phyloP scores from a whole-genome alignment of 1,140 invertebrate genomes.

The Pseudomyrmex sp. region DNA sequence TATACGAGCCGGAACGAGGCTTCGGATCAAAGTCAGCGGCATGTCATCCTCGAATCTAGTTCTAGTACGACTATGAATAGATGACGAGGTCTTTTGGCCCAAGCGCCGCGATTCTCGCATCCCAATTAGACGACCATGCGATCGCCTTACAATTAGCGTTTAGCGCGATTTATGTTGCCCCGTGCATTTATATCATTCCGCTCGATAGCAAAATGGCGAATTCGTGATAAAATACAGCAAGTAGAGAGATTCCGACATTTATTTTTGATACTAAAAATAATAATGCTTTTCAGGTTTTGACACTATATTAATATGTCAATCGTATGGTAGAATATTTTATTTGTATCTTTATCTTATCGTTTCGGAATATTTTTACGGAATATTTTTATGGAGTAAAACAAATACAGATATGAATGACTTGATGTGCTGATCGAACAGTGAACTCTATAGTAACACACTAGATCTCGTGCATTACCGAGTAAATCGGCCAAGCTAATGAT shows the following conservation, averaged over 20 bases:
- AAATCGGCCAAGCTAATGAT: no score
- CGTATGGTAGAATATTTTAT: no score
- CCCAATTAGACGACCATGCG: conserved; percentile 70
- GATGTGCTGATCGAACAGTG: no score
- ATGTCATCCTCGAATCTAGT: conserved; percentile 76
- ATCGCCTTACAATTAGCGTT: conserved; percentile 69
- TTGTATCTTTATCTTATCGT: no score
- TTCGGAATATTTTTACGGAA: no score
- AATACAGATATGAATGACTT: no score
- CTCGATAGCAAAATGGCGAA: not conserved
- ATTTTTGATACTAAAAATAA: not conserved
- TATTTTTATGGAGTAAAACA: no score
- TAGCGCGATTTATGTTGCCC: not conserved
- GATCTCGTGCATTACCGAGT: no score
- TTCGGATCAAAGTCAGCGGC: conserved; percentile 78
- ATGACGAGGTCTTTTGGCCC: conserved; percentile 78
- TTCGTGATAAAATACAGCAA: not conserved
- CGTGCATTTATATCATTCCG: not conserved
- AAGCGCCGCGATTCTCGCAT: conserved; percentile 70
- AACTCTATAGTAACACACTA: no score
- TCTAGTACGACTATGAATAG: conserved; percentile 83
- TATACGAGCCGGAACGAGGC: conserved; percentile 73
- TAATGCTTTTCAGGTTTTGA: no score
- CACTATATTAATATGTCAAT: no score
- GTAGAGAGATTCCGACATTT: not conserved